Conservation (phyloP, 2,888 invertebrate genomes). For the Mamestra brassicae region DNA sequence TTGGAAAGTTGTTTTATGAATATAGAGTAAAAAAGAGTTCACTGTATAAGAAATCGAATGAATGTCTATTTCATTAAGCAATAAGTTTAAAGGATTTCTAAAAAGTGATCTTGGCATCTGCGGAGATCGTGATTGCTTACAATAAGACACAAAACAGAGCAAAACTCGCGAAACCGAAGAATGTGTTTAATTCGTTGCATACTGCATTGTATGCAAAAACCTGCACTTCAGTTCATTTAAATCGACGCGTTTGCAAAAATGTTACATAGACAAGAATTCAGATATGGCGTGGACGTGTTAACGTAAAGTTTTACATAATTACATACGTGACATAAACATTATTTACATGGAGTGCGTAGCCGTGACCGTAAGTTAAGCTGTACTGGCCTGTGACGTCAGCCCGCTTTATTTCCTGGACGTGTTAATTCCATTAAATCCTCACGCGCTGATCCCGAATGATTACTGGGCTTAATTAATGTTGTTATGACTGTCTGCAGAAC, state of each 20-base stretch:
- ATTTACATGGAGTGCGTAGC: slow-evolving; percentile 65
- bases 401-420: slow-evolving; percentile 65
- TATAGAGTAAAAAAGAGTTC: slow-evolving; percentile 48
- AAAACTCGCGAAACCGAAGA: slow-evolving; percentile 62
- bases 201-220: slow-evolving; percentile 62
- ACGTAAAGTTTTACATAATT: slow-evolving; percentile 70
- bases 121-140: slow-evolving; percentile 2
- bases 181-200: slow-evolving; percentile 61
- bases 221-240: slow-evolving; percentile 55
- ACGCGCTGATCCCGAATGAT: slow-evolving; percentile 60
- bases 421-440: slow-evolving; percentile 68
- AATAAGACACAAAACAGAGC: slow-evolving; percentile 12
- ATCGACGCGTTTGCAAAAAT: slow-evolving; percentile 68
- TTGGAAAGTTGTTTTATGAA: slow-evolving; percentile 64
- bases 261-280: slow-evolving; percentile 66
- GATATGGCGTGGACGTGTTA: slow-evolving; percentile 67
- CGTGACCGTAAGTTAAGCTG: slow-evolving; percentile 64
- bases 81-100: slow-evolving; percentile 4
- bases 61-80: slow-evolving; percentile 9
- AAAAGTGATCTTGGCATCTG: background rate
- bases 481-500: slow-evolving; percentile 21
- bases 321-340: slow-evolving; percentile 71
- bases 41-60: slow-evolving; percentile 19
- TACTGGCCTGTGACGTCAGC: slow-evolving; percentile 58
- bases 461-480: slow-evolving; percentile 53